Evolutionary conservation across 2,797 vertebrate genomes (phyloP).

Genomic region (Paguma larvata): DNA sequence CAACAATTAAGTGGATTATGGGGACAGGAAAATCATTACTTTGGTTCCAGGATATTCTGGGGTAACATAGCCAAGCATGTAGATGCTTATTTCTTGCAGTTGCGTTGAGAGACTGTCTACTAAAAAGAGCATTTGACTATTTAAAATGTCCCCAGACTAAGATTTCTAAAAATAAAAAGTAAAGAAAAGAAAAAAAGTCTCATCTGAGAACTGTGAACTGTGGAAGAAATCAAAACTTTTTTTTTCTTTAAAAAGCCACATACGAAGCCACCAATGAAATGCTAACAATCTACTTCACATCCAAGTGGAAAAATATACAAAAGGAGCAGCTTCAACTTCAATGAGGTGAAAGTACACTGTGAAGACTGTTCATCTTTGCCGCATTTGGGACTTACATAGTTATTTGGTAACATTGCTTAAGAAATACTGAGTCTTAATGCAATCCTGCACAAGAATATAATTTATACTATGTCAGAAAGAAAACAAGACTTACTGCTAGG

Average conservation of each 20-base stretch:
- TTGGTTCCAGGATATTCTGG: conserved; percentile 93
- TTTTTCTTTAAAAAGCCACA: conserved; percentile 78
- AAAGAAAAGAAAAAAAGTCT: conserved; percentile 37
- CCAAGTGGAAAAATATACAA: conserved; percentile 89
- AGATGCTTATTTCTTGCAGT: conserved; percentile 94
- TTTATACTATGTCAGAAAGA: conserved; percentile 77
- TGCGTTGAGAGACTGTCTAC: conserved; percentile 89
- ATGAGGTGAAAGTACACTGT: conserved; percentile 89
- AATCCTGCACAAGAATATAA: conserved; percentile 81
- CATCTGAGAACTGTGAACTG: conserved; percentile 85
- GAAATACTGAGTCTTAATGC: conserved; percentile 86
- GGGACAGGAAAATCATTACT: conserved; percentile 91
- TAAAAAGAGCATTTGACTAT: conserved; percentile 74
- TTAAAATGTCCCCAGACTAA: conserved; percentile 81
- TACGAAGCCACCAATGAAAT: conserved; percentile 89
- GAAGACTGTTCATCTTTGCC: conserved; percentile 87
- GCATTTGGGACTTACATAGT: conserved; percentile 84
- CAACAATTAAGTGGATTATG: conserved; percentile 93
- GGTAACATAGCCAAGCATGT: conserved; percentile 94
- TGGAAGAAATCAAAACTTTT: conserved; percentile 83
- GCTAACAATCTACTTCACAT: conserved; percentile 90
- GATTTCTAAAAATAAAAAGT: not conserved
- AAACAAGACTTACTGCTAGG: conserved; percentile 82
- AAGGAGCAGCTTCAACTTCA: conserved; percentile 89
- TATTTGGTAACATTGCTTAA: conserved; percentile 82